phyloP scores from a whole-genome alignment of 2,113 vertebrate species.

The Limanda limanda region DNA sequence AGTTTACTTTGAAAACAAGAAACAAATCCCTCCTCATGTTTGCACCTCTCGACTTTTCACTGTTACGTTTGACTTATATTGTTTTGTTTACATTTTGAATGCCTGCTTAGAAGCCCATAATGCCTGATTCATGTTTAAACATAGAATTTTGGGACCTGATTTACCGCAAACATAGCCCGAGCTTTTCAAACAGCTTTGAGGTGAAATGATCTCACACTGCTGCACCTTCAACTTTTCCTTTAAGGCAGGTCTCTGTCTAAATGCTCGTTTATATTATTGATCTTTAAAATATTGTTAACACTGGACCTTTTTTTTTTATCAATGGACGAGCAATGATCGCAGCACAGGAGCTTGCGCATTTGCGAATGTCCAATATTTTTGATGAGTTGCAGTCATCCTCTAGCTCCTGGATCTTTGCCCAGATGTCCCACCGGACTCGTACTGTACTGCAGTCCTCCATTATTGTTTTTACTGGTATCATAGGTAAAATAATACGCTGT shows the following conservation, averaged over 20 bases:
- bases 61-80: too few species aligned
- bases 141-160: too few species aligned
- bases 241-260: not conserved
- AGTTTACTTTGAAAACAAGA: not conserved
- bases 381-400: not conserved
- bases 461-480: not conserved
- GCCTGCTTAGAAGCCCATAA: too few species aligned
- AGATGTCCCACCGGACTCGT: not conserved
- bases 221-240: not conserved
- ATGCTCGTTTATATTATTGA: not conserved
- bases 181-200: too few species aligned
- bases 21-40: too few species aligned
- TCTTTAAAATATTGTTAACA: not conserved
- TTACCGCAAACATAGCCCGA: too few species aligned
- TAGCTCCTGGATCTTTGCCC: conserved; percentile 1
- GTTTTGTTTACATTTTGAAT: too few species aligned
- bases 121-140: too few species aligned
- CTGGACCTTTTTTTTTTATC: not conserved
- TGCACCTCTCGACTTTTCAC: too few species aligned
- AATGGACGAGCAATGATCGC: not conserved
- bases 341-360: not conserved
- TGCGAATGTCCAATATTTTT: not conserved
- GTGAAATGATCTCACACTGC: too few species aligned
- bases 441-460: not conserved
- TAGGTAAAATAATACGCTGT: not conserved